A percentile compares a stretch with the other conserved stretches of the same genome.
phyloP scores from a whole-genome alignment of 2,888 invertebrate species.

The Oscheius onirici region DNA sequence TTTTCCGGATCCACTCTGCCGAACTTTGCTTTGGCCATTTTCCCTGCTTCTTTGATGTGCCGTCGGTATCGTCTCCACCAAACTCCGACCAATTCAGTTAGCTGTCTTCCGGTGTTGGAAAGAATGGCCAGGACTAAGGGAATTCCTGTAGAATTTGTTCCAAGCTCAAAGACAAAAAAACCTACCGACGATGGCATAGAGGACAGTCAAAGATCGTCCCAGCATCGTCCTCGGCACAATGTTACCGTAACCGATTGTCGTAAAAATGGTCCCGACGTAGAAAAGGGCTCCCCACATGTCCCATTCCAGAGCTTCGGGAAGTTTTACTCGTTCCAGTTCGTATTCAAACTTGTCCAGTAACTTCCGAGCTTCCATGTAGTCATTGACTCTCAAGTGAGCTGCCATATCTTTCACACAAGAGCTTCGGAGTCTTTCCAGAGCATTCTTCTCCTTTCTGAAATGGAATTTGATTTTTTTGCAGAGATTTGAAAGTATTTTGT shows the following conservation, averaged over 20 bases:
- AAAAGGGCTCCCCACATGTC: slow-evolving; percentile 73
- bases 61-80: slow-evolving; percentile 50
- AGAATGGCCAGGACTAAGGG: slow-evolving; percentile 92
- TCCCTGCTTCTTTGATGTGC: slow-evolving; percentile 41
- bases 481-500: too few relatives aligned
- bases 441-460: slow-evolving; percentile 55
- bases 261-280: slow-evolving; percentile 74
- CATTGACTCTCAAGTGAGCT: not conserved
- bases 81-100: slow-evolving; percentile 54
- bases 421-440: slow-evolving; percentile 57
- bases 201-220: slow-evolving; percentile 86
- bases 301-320: slow-evolving; percentile 67
- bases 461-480: not conserved
- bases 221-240: slow-evolving; percentile 87
- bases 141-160: slow-evolving; percentile 41
- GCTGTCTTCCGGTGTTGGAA: slow-evolving; percentile 86
- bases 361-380: slow-evolving; percentile 36
- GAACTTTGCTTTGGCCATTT: slow-evolving; percentile 35
- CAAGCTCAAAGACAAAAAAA: slow-evolving; percentile 77
- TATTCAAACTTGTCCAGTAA: slow-evolving; percentile 58
- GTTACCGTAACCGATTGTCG: slow-evolving; percentile 82
- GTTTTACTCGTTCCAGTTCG: slow-evolving; percentile 49
- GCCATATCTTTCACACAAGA: slow-evolving; percentile 25
- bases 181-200: slow-evolving; percentile 87
- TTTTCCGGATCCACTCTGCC: slow-evolving; percentile 4